These are phyloP conservation scores for Gracilinanus agilis DNA, from an alignment of 2,113 vertebrate species.

Conservation along the genomic window DNA sequence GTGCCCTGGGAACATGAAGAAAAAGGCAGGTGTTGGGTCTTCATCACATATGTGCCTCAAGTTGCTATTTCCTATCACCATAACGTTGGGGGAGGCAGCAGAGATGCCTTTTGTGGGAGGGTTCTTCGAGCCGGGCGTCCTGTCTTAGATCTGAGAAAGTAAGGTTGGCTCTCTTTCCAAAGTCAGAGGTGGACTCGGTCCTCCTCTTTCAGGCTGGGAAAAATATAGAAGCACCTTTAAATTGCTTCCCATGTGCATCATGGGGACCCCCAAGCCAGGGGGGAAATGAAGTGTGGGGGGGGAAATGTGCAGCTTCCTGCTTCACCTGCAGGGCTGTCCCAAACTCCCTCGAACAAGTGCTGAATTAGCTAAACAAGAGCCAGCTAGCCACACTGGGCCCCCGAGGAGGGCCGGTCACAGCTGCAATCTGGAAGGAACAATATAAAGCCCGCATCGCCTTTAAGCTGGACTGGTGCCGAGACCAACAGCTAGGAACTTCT, in stretches of 20 bases:
- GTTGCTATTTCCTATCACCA: background rate
- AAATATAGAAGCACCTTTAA: conserved; percentile 68
- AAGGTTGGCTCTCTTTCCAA: conserved; percentile 71
- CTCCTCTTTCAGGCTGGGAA: conserved; percentile 59
- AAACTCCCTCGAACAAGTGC: conserved; percentile 24
- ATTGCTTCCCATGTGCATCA: conserved; percentile 41
- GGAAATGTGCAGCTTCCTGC: conserved; percentile 53
- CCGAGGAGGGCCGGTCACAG: conserved; percentile 51
- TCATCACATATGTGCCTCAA: background rate
- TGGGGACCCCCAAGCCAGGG: conserved; percentile 28
- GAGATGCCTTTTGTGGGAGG: background rate
- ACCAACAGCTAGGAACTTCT: conserved; percentile 58
- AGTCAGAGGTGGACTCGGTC: conserved; percentile 62
- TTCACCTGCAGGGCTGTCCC: conserved; percentile 40
- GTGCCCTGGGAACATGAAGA: background rate
- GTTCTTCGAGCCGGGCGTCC: conserved; percentile 59
- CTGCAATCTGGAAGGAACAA: conserved; percentile 60
- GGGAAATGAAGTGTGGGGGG: conserved; percentile 18
- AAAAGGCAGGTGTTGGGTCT: conserved; percentile 11
- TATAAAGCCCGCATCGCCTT: conserved; percentile 43
- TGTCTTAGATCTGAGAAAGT: conserved; percentile 68
- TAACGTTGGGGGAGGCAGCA: conserved; percentile 46
- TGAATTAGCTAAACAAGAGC: conserved; percentile 23
- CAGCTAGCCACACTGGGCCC: conserved; percentile 51
- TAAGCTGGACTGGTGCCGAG: conserved; percentile 69